Conservation (phyloP, 1,140 invertebrate species). For the Bombus turneri region DNA sequence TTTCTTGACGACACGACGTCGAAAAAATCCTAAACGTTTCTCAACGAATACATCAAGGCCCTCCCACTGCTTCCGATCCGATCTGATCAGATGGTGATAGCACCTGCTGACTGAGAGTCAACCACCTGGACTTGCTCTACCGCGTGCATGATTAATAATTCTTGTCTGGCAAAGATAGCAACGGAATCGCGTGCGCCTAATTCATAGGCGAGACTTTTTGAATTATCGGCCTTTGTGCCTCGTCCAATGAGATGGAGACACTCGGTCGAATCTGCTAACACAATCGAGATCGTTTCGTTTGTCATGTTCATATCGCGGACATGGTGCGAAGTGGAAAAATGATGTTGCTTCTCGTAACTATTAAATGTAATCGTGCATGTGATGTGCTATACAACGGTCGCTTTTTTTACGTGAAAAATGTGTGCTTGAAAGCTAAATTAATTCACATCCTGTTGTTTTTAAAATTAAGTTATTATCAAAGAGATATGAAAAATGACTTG, state of each 20-base stretch:
- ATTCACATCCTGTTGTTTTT: background rate
- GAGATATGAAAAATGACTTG: background rate
- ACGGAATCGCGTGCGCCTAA: constrained; percentile 48
- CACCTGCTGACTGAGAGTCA: constrained; percentile 57
- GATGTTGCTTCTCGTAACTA: background rate
- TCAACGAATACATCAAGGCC: background rate
- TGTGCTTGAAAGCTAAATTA: background rate
- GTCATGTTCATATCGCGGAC: background rate
- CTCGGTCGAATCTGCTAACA: background rate
- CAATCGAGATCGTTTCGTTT: background rate
- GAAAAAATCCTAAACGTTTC: background rate
- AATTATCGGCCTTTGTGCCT: constrained; percentile 34
- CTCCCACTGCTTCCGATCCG: constrained; percentile 25
- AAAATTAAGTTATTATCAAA: background rate
- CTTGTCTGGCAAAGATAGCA: constrained; percentile 32
- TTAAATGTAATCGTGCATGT: background rate
- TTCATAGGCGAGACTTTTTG: constrained; percentile 39
- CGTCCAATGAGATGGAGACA: background rate
- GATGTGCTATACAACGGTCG: background rate
- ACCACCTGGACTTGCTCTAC: constrained; percentile 59
- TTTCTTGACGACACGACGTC: too few relatives aligned
- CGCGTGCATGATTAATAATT: constrained; percentile 61
- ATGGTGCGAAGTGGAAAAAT: background rate
- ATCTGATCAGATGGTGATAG: constrained; percentile 55
- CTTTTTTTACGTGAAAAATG: background rate